Evolutionary conservation across 1,140 invertebrate species (phyloP).

Genomic region (Mycetomoellerius zeteki): DNA sequence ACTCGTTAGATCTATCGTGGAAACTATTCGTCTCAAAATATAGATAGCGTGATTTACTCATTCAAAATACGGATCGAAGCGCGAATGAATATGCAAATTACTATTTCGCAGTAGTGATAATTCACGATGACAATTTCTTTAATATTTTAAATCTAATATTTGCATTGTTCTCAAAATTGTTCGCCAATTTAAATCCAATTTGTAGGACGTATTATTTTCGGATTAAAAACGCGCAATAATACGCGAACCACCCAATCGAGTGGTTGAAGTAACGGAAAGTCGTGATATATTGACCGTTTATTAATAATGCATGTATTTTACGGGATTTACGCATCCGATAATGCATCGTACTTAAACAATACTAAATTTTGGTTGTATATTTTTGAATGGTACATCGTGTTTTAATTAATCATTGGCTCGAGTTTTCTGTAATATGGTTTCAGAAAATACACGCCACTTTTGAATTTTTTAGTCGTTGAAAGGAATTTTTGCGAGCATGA

Average conservation of each 20-base stretch:
- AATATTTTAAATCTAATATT: not conserved
- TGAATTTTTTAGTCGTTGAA: not conserved
- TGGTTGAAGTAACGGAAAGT: conserved; percentile 10
- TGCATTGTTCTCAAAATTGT: not conserved
- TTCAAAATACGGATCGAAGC: not conserved
- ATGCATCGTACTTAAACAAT: conserved; percentile 1
- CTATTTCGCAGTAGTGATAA: not conserved
- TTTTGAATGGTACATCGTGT: not conserved
- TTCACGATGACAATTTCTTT: not conserved
- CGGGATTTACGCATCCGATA: not conserved
- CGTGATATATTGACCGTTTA: conserved; percentile 9
- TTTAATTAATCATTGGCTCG: conserved; percentile 13
- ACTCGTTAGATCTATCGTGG: not conserved
- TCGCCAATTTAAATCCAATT: not conserved
- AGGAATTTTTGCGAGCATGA: not conserved
- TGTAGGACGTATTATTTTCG: not conserved
- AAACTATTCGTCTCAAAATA: not conserved
- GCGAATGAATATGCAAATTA: not conserved
- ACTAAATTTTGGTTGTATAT: conserved; percentile 13
- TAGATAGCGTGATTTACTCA: not conserved
- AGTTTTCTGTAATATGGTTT: conserved; percentile 3
- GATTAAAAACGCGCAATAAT: conserved; percentile 1
- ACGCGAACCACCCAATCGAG: not conserved
- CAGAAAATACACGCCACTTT: not conserved
- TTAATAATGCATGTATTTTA: conserved; percentile 30